A percentile compares a stretch with the other conserved stretches of the same genome.
phyloP scores from a whole-genome alignment of 2,797 vertebrate genomes.

The Eptatretus atami region DNA sequence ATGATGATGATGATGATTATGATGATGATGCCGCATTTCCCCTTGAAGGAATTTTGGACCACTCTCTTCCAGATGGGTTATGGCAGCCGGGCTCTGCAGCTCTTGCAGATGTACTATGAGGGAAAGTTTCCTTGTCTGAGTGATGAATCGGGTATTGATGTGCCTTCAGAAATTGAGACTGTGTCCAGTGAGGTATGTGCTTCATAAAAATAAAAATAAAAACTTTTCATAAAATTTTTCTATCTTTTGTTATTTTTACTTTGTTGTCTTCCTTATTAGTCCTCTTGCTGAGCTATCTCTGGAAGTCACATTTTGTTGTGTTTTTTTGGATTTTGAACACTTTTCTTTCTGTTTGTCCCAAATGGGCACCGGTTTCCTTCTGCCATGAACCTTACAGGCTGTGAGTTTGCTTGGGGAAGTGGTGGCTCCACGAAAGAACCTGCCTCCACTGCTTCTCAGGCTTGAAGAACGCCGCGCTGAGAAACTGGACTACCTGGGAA shows the following conservation, averaged over 20 bases:
- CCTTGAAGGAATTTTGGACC: no score
- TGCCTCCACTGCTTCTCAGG: constrained; percentile 69
- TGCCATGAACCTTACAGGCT: constrained; percentile 17
- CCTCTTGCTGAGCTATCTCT: no score
- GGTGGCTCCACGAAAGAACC: constrained; percentile 43
- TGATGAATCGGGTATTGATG: constrained; percentile 18
- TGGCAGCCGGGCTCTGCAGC: constrained; percentile 43
- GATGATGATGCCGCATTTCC: no score
- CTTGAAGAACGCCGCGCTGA: constrained; percentile 61
- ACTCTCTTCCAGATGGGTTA: constrained; percentile 51
- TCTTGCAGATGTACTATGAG: constrained; percentile 77
- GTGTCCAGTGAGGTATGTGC: constrained; percentile 48
- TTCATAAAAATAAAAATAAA: background rate
- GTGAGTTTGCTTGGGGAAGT: constrained; percentile 70
- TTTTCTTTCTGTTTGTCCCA: no score
- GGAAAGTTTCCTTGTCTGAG: constrained; percentile 58
- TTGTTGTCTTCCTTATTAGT: no score
- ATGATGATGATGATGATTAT: no score
- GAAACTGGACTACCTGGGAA: constrained; percentile 58
- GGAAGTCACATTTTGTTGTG: no score
- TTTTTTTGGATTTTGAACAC: no score
- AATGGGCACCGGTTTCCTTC: no score
- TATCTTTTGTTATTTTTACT: background rate
- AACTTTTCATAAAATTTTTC: background rate
- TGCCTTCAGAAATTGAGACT: constrained; percentile 26